These are phyloP conservation scores for Solea senegalensis DNA, from an alignment of 2,113 vertebrate genomes.

Conservation along the genomic window DNA sequence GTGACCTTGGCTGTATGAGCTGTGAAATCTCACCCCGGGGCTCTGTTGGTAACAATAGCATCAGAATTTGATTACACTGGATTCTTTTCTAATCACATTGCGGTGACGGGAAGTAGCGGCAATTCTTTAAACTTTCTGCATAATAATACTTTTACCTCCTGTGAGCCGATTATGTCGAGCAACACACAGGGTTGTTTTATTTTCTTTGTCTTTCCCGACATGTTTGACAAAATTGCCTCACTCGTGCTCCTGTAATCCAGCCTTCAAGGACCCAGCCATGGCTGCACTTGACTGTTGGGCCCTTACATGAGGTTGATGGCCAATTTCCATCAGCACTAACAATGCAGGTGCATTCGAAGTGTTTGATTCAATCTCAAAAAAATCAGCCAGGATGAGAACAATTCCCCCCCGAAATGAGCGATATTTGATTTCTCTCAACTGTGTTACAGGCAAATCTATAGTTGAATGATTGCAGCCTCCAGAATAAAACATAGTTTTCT, in stretches of 20 bases:
- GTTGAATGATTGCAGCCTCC: background rate
- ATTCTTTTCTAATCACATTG: conserved; percentile 21
- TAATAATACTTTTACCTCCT: conserved; percentile 35
- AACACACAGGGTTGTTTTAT: background rate
- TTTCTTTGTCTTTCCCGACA: too few relatives aligned
- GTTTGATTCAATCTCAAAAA: conserved; percentile 17
- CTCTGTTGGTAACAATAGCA: conserved; percentile 16
- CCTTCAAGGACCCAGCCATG: conserved; percentile 7
- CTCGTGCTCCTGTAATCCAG: conserved; percentile 10
- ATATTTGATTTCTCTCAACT: conserved; percentile 9
- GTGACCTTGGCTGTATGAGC: background rate
- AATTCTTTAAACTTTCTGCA: conserved; percentile 13
- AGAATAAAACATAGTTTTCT: too few relatives aligned
- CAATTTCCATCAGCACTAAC: conserved; percentile 22
- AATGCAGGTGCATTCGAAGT: background rate
- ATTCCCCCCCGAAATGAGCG: too few relatives aligned
- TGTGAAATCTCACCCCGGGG: background rate
- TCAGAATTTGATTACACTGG: conserved; percentile 23
- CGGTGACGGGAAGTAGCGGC: conserved; percentile 14
- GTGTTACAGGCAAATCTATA: background rate
- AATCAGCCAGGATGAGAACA: background rate
- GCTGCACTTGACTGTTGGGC: background rate
- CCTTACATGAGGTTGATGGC: background rate
- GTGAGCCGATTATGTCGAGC: background rate
- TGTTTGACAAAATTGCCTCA: conserved; percentile 15